A percentile compares a stretch with the other conserved stretches of the same genome.
Conservation (phyloP, 2,113 vertebrate genomes). For the Alligator sinensis region DNA sequence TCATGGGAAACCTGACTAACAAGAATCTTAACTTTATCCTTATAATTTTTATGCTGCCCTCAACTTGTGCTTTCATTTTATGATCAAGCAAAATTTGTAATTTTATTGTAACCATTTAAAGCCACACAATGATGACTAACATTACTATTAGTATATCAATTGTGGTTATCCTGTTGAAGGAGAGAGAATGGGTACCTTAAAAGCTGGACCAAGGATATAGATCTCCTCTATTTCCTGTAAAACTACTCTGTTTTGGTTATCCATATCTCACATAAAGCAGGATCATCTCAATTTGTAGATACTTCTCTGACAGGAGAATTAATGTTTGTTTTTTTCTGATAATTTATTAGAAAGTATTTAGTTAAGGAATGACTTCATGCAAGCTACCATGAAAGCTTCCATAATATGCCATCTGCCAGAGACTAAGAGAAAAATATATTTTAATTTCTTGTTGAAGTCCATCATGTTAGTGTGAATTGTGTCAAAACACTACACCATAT, state of each 20-base stretch:
- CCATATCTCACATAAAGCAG: neutral
- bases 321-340: neutral
- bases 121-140: neutral
- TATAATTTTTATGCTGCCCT: neutral
- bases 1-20: neutral
- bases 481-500: neutral
- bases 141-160: neutral
- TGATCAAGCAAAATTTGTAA: neutral
- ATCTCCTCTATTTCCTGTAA: no score
- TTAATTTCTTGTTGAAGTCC: neutral
- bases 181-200: neutral
- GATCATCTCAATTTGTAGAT: fast-evolving
- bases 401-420: neutral
- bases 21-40: neutral
- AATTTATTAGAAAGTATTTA: neutral
- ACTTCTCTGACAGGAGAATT: neutral
- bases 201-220: neutral
- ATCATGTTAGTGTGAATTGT: neutral
- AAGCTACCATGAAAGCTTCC: neutral
- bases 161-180: neutral
- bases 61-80: neutral
- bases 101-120: neutral
- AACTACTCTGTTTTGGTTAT: neutral
- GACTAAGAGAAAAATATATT: neutral
- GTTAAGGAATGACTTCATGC: neutral